Percentiles rank a stretch among this genome's conserved stretches.
Evolutionary conservation across 2,113 vertebrate species (phyloP).

Genomic region (Spheniscus mendiculus): DNA sequence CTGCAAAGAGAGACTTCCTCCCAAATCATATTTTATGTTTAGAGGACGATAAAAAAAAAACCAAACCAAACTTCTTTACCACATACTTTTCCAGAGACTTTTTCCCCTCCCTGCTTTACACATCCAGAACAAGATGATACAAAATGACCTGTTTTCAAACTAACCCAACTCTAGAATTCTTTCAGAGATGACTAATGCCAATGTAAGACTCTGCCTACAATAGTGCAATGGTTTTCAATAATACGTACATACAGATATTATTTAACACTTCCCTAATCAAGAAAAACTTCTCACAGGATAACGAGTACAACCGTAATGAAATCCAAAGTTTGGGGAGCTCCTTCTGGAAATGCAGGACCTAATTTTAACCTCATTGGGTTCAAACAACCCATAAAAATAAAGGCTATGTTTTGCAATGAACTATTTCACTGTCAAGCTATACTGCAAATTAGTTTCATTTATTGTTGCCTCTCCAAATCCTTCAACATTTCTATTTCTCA

Average conservation of each 20-base stretch:
- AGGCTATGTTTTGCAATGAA: not conserved
- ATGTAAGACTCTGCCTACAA: not conserved
- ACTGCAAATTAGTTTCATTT: not conserved
- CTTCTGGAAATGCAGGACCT: not conserved
- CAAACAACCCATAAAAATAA: not conserved
- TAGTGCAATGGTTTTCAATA: fast-evolving
- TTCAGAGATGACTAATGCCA: not conserved
- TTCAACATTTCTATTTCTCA: not conserved
- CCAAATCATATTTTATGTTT: not conserved
- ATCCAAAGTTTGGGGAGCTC: not conserved
- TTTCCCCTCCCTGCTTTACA: not conserved
- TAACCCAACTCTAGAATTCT: not conserved
- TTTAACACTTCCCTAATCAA: not conserved
- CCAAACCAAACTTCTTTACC: not conserved
- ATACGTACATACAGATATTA: not conserved
- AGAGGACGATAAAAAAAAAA: not conserved
- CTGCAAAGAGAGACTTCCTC: not conserved
- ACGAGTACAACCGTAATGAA: not conserved
- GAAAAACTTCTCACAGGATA: not conserved
- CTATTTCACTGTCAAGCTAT: not conserved
- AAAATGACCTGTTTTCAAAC: not conserved
- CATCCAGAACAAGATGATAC: not conserved
- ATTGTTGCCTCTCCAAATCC: not conserved
- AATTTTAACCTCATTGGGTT: not conserved
- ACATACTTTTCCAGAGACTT: not conserved